These are phyloP conservation scores for Lynx canadensis DNA, from an alignment of 2,113 vertebrate species.

Conservation along the genomic window DNA sequence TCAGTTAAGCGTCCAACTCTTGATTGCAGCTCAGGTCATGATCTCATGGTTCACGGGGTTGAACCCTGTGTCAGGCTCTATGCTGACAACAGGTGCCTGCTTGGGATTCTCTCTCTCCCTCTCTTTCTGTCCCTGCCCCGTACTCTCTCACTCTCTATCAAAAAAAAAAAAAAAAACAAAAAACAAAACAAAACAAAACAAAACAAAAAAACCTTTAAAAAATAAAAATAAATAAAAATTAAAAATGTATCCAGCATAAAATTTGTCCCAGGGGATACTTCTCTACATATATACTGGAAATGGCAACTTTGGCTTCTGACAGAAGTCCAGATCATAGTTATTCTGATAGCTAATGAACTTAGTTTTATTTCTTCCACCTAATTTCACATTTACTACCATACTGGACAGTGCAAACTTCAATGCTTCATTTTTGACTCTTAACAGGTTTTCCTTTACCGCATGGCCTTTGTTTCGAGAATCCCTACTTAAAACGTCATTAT, in stretches of 20 bases:
- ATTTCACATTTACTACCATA: background rate
- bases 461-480: background rate
- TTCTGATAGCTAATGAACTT: background rate
- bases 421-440: background rate
- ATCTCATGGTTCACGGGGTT: no score
- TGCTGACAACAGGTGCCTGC: no score
- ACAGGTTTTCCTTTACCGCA: background rate
- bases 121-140: no score
- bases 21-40: no score
- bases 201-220: background rate
- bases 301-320: background rate
- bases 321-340: background rate
- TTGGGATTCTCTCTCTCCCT: no score
- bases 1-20: no score
- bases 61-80: no score
- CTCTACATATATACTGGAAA: background rate
- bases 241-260: background rate
- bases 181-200: no score
- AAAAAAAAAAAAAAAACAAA: background rate
- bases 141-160: no score
- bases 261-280: background rate
- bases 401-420: background rate
- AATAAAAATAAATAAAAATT: no score
- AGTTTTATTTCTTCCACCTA: background rate
- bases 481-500: background rate